These are phyloP conservation scores for Troglohyphantes excavatus DNA, from an alignment of 2,888 invertebrate species.

Conservation along the genomic window DNA sequence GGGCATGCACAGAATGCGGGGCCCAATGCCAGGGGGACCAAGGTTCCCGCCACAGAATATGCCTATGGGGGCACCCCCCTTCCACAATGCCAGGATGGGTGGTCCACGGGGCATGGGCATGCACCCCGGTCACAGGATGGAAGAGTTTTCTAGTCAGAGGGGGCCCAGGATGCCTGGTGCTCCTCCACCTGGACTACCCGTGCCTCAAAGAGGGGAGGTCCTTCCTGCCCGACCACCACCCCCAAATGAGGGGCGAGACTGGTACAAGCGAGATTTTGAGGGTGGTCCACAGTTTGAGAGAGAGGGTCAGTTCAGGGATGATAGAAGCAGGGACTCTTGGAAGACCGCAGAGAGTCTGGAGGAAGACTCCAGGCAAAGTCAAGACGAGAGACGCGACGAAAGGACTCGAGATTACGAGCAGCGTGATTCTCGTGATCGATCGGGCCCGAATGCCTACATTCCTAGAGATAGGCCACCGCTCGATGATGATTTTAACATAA, in stretches of 20 bases:
- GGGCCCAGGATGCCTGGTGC: conserved; percentile 54
- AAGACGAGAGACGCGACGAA: conserved; percentile 30
- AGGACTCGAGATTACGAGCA: conserved; percentile 32
- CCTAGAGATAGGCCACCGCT: background rate
- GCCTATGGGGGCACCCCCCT: conserved; percentile 48
- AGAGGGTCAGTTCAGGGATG: conserved; percentile 33
- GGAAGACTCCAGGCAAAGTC: conserved; percentile 10
- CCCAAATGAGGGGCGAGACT: conserved; percentile 56
- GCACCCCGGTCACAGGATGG: conserved; percentile 62
- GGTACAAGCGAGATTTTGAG: conserved; percentile 69
- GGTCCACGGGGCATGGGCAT: conserved; percentile 62
- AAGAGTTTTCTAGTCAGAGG: conserved; percentile 48
- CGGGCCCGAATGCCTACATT: background rate
- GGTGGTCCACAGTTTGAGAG: conserved; percentile 45
- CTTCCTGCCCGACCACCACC: background rate
- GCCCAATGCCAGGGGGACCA: conserved; percentile 36
- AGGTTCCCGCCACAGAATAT: conserved; percentile 42
- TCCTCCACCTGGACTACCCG: conserved; percentile 26
- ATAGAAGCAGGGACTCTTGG: conserved; percentile 39
- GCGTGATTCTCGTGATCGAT: conserved; percentile 7
- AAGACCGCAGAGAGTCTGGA: conserved; percentile 7
- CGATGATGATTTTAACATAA: conserved; percentile 16
- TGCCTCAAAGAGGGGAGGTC: background rate
- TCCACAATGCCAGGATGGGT: conserved; percentile 38
- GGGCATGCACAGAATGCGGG: conserved; percentile 60